Evolutionary conservation across 2,888 invertebrate species (phyloP).

Genomic region (Drosophila subsilvestris): DNA sequence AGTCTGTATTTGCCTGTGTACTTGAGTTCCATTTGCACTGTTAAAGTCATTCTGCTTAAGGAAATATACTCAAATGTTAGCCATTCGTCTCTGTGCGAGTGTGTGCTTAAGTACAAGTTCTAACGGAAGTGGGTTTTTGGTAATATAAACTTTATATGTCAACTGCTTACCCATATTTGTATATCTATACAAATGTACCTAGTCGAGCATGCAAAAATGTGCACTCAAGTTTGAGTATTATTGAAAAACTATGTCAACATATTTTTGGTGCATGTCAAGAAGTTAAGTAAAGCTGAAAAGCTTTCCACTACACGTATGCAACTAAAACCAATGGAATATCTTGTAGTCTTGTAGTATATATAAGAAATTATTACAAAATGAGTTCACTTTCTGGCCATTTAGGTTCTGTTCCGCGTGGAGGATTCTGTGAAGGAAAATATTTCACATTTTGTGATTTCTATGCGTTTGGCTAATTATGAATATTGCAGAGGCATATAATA

Average conservation of each 20-base stretch:
- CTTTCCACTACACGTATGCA: slow-evolving; percentile 19
- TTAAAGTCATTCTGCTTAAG: slow-evolving; percentile 23
- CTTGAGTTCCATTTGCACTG: slow-evolving; percentile 41
- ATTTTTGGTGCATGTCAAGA: slow-evolving; percentile 27
- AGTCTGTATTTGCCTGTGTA: slow-evolving; percentile 1
- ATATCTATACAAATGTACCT: slow-evolving; percentile 3
- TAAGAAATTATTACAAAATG: slow-evolving; percentile 36
- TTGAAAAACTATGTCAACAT: slow-evolving; percentile 47
- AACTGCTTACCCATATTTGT: slow-evolving; percentile 35
- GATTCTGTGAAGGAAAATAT: not conserved
- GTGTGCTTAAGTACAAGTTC: slow-evolving; percentile 31
- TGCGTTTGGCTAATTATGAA: slow-evolving; percentile 29
- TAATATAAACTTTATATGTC: slow-evolving; percentile 39
- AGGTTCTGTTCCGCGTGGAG: too few relatives aligned
- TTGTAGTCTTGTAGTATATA: slow-evolving; percentile 15
- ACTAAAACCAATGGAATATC: slow-evolving; percentile 15
- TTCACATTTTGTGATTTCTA: not conserved
- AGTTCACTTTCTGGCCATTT: slow-evolving; percentile 8
- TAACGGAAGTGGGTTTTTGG: slow-evolving; percentile 32
- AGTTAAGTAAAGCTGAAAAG: slow-evolving; percentile 31
- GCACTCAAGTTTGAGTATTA: slow-evolving; percentile 9
- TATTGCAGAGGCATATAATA: not conserved
- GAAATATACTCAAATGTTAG: slow-evolving; percentile 3
- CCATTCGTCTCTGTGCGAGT: slow-evolving; percentile 9
- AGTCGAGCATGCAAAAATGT: not conserved